These are phyloP conservation scores for chimpanzee (Pan troglodytes) DNA, from an alignment of 2,113 vertebrate species.

Conservation along the genomic window NHGRI_mPanTro3-v2.1_pri NC_086015.1:179993001-179993500, in stretches of 20 bases:
- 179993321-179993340: not conserved
- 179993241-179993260: not conserved
- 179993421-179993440: not conserved
- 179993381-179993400: not conserved
- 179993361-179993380: not conserved
- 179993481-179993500: not conserved
- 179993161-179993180: not conserved
- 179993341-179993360: not conserved
- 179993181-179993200: not conserved
- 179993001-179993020: not conserved
- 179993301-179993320: not conserved
- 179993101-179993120: not conserved
- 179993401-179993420: not conserved
- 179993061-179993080: not conserved
- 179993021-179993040: too few relatives aligned
- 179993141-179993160: not conserved
- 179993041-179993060: not conserved
- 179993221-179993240: not conserved
- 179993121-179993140: not conserved
- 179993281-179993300: not conserved
- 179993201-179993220: not conserved
- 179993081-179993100: not conserved
- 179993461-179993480: not conserved
- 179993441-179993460: not conserved
- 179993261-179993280: not conserved